Percentiles rank a stretch among this genome's conserved stretches.
Evolutionary conservation across 1,140 invertebrate genomes (phyloP).

Genomic region (Phortica variegata): DNA sequence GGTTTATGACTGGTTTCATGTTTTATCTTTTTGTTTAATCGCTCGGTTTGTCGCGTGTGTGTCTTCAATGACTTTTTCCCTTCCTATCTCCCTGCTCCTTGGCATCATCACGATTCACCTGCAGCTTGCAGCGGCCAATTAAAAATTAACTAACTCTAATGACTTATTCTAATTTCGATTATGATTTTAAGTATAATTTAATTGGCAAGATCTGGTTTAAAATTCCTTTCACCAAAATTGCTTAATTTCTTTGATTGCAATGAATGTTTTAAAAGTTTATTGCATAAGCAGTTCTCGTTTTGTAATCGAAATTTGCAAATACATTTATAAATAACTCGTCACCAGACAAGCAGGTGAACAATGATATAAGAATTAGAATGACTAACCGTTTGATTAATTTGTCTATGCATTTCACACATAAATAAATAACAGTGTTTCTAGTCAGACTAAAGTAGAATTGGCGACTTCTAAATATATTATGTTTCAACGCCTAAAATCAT

Average conservation of each 20-base stretch:
- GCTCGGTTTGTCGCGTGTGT: constrained; percentile 5
- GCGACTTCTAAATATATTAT: no score
- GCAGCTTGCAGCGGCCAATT: constrained; percentile 13
- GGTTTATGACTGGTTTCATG: constrained; percentile 37
- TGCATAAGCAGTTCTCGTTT: not conserved
- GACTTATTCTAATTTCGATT: constrained; percentile 13
- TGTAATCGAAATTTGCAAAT: not conserved
- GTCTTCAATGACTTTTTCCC: constrained; percentile 11
- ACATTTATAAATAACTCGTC: not conserved
- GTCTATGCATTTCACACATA: no score
- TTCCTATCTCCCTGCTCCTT: not conserved
- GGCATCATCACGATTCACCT: constrained; percentile 10
- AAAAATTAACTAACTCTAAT: constrained; percentile 7
- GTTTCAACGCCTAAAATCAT: no score
- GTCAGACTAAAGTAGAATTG: no score
- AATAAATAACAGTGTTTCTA: no score
- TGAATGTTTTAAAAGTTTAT: constrained; percentile 12
- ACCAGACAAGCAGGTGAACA: no score
- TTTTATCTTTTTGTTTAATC: constrained; percentile 3
- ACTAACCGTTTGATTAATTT: constrained; percentile 24
- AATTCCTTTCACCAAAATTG: constrained; percentile 10
- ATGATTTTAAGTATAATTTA: not conserved
- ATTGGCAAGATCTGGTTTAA: constrained; percentile 28
- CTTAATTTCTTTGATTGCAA: constrained; percentile 23
- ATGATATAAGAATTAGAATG: constrained; percentile 9